phyloP scores from a whole-genome alignment of 2,797 vertebrate genomes.

The Lacerta bilineata region DNA sequence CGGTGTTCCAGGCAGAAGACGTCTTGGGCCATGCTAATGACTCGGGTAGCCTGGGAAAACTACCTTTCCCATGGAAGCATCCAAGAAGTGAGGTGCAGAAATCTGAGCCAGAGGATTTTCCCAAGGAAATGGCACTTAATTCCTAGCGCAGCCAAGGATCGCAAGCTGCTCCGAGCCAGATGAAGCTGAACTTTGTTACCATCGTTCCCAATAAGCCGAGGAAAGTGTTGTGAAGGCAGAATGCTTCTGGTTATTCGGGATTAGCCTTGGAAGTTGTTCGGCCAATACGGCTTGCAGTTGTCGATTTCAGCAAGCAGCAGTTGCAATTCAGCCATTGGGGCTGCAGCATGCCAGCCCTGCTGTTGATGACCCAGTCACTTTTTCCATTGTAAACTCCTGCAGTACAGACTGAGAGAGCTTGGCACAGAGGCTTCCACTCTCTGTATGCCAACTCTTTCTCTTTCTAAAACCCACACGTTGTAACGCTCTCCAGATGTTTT shows the following conservation, averaged over 20 bases:
- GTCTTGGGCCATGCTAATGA: background rate
- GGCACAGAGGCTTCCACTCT: constrained; percentile 19
- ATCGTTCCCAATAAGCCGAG: background rate
- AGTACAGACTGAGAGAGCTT: constrained; percentile 24
- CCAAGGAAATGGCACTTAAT: constrained; percentile 1
- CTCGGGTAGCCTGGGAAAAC: background rate
- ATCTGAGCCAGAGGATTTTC: background rate
- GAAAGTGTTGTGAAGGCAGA: background rate
- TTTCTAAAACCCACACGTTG: constrained; percentile 7
- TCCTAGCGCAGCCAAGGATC: background rate
- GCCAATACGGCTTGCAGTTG: background rate
- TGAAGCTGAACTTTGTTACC: constrained; percentile 6
- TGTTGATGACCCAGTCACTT: background rate
- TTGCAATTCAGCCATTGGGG: background rate
- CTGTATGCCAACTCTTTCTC: background rate
- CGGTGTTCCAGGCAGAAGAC: background rate
- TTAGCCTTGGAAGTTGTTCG: background rate
- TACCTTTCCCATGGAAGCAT: background rate
- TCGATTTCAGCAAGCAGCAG: background rate
- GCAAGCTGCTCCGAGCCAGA: constrained; percentile 15
- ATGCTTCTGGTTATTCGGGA: background rate
- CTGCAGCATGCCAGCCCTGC: constrained; percentile 8
- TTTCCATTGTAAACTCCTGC: constrained; percentile 18
- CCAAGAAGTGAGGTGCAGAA: background rate
- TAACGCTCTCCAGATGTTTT: constrained; percentile 26